Evolutionary conservation across 1,140 invertebrate genomes (phyloP), one percentile per base, ranked within the genome.

Genomic region (Aphelinus atriplicis): DNA sequence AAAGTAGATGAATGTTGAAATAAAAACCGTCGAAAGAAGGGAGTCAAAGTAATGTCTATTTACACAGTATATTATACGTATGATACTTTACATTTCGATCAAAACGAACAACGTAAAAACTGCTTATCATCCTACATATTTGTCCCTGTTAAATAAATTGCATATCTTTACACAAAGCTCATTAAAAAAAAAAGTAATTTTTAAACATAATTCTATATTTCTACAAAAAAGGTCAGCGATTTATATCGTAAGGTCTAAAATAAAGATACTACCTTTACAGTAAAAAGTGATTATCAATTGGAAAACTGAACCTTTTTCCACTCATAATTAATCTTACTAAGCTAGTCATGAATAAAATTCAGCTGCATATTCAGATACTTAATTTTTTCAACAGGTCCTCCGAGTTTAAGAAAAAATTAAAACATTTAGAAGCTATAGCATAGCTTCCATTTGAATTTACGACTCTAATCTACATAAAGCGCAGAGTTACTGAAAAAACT

Each of bases 101-200:
- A 42, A 43, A 53, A 67, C 71, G 71, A 43, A 57, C 10, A 56
- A 43, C 46, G 26, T 77, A 78, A 79, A 58, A 66, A 69, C 63
- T 67, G 58, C 62, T 63, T 51, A 45, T 53, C 7, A n/a, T 46
- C 65, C 7, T 48, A 65, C 26, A 3, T 47, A 56, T 10, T 62
- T 70, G 5, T 10, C 46, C 62, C 26, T 6, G 3, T 60, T 60
- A 60, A 60, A 60, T 60, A 45, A 43, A 2, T 26, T 60, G 3
- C 5, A 43, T 6, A 26, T 26, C 26, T 26, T 26, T 26, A 26
- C 26, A 26, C 26, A 26, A 26, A 26, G 26, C 26, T 26, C 26
- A 26, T 26, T 26, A 26, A 26, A 26, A 26, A 26, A 26, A 26
- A 26, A 26, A 26, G 26, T 26, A 26, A 26, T 26, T 26, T 26